Evolutionary conservation across 2,797 vertebrate genomes (phyloP).

Genomic region (Otolemur crassicaudatus): DNA sequence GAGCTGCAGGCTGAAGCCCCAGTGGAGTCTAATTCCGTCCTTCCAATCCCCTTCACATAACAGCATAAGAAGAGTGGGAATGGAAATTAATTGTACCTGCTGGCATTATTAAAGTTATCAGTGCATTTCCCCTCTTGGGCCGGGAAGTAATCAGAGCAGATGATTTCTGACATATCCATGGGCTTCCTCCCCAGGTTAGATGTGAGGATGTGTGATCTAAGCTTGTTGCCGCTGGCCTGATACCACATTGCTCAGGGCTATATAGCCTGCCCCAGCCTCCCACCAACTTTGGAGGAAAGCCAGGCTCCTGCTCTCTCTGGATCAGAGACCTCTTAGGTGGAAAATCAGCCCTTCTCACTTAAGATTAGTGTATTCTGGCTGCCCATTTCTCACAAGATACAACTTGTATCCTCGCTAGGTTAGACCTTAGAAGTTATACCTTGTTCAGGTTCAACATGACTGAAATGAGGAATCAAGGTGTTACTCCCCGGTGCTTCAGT

Average conservation of each 20-base stretch:
- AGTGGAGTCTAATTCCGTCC: slow-evolving; percentile 55
- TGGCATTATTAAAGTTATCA: slow-evolving; percentile 61
- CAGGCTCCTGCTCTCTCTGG: background rate
- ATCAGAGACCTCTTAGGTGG: background rate
- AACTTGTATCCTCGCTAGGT: background rate
- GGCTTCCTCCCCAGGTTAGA: background rate
- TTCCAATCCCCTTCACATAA: slow-evolving; percentile 63
- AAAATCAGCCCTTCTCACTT: slow-evolving; percentile 1
- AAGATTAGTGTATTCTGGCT: background rate
- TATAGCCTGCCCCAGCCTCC: background rate
- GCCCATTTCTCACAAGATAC: background rate
- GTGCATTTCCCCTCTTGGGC: slow-evolving; percentile 29
- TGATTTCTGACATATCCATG: background rate
- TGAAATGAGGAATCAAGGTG: slow-evolving; percentile 10
- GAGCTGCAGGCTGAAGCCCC: slow-evolving; percentile 37
- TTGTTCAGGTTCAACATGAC: background rate
- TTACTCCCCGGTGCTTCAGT: background rate
- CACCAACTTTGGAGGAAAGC: background rate
- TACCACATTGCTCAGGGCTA: background rate
- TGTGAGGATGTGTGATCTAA: background rate
- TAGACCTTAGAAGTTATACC: background rate
- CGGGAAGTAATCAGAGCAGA: slow-evolving; percentile 11
- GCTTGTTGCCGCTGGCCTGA: slow-evolving; percentile 19
- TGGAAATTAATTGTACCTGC: slow-evolving; percentile 54
- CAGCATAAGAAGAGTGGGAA: slow-evolving; percentile 16